phyloP scores from a whole-genome alignment of 2,888 invertebrate species.

The Aphidoletes aphidimyza region DNA sequence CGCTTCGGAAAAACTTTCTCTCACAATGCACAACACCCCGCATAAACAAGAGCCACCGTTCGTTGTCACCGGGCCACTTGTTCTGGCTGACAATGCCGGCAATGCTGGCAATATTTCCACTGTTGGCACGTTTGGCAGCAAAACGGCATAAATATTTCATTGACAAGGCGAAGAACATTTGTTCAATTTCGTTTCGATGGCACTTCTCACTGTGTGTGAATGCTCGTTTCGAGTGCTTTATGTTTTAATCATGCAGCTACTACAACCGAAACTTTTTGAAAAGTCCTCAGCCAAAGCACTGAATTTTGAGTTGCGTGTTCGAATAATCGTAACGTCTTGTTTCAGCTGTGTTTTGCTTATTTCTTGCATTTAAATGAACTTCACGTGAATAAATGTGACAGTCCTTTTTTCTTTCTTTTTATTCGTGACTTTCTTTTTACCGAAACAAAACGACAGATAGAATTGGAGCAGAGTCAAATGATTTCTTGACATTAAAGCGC shows the following conservation, averaged over 20 bases:
- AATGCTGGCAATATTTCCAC: no score
- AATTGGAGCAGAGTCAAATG: no score
- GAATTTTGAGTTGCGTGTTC: slow-evolving; percentile 7
- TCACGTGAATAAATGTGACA: slow-evolving; percentile 2
- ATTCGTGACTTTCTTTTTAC: neutral
- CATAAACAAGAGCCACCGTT: neutral
- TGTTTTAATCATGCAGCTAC: slow-evolving; percentile 50
- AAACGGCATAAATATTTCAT: slow-evolving; percentile 53
- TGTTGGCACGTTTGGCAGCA: slow-evolving; percentile 25
- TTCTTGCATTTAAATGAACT: neutral
- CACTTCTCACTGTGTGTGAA: neutral
- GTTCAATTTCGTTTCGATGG: slow-evolving; percentile 43
- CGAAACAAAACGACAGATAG: neutral
- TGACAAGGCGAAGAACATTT: slow-evolving; percentile 54
- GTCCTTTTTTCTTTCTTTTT: neutral
- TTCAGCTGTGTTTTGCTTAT: neutral
- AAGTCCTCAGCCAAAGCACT: neutral
- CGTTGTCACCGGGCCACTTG: neutral
- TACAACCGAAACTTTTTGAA: neutral
- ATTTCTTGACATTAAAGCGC: neutral
- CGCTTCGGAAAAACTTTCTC: slow-evolving; percentile 21
- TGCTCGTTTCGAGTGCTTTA: slow-evolving; percentile 42
- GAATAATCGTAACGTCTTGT: neutral
- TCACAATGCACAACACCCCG: no score
- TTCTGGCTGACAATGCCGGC: neutral